Evolutionary conservation across 2,113 vertebrate genomes (phyloP).

Genomic region (Catharus bicknelli): DNA sequence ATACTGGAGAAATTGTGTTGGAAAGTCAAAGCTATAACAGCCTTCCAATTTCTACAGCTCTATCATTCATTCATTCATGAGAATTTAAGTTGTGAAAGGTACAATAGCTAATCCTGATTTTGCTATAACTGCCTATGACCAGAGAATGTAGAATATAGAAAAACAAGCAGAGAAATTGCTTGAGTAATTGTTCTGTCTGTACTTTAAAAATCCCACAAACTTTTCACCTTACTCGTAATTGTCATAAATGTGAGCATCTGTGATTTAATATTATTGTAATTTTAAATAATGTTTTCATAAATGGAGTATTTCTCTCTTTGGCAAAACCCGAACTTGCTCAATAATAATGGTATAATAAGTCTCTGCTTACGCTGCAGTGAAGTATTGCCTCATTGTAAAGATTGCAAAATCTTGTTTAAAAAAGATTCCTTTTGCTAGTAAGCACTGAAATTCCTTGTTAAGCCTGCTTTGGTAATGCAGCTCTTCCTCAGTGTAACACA

Average conservation of each 20-base stretch:
- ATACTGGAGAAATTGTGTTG: conserved; percentile 90
- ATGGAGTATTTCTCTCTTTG: neutral
- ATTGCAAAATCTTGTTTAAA: neutral
- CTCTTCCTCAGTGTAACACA: neutral
- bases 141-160: neutral
- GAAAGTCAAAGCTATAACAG: conserved; percentile 90
- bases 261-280: neutral
- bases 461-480: neutral
- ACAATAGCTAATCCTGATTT: conserved; percentile 6
- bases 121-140: neutral
- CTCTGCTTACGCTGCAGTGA: neutral
- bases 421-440: neutral
- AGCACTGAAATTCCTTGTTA: neutral
- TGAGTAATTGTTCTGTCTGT: neutral
- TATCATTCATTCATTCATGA: conserved; percentile 83
- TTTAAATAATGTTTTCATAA: neutral
- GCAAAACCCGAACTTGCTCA: neutral
- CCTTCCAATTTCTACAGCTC: conserved; percentile 87
- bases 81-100: conserved; percentile 85
- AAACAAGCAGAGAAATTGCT: neutral
- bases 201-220: neutral
- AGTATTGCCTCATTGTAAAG: neutral
- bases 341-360: neutral
- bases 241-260: neutral
- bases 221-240: neutral